Evolutionary conservation across 1,140 invertebrate genomes (phyloP), one percentile per base, ranked within the genome.

Genomic region (Laupala kohalensis): DNA sequence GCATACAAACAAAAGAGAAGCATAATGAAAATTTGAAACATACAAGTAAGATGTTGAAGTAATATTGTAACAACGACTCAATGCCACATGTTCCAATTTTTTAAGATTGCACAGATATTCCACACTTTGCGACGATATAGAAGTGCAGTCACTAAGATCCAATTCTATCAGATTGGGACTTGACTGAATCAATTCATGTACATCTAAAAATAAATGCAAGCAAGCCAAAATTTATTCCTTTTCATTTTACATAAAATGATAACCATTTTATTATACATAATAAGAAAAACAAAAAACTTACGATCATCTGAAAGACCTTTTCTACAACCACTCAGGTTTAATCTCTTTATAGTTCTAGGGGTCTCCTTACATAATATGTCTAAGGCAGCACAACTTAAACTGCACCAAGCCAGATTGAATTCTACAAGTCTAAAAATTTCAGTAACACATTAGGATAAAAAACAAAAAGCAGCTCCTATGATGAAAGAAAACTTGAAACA

Each of bases 41-140:
- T 81, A 89, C 87, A 86, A 74, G 70, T 86, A 84, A n/a, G 83
- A 79, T 12, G 83, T 80, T 12, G 86, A 80, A n/a, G 86, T 80
- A 75, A 96, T 88, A 71, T 86, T 84, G 77, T 95, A 96, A 80
- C 93, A 95, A 28, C 94, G 84, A 74, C 90, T 94, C 9, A 96
- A 80, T 0, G 92, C 91, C 0, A 96, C 80, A 80, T 94, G 89
- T 77, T 94, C 89, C 2, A 95, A 78, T 23, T 88, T 82, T 19
- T 80, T 76, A 2, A 95, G 78, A n/a, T 88, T 82, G 19, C 80
- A 77, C n/a, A 95, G 83, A 64, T 83, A 79, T 2, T 82, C 77
- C 1, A 93, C 81, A 25, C 85, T 80, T 24, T 79, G 77, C 6
- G 84, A 83, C 0, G 90, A 89, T 1, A 96, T 78, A 25, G 84